Percentiles rank a stretch among this genome's conserved stretches.
Conservation (phyloP, 1,140 invertebrate genomes). For the Drosophila virilis region DNA sequence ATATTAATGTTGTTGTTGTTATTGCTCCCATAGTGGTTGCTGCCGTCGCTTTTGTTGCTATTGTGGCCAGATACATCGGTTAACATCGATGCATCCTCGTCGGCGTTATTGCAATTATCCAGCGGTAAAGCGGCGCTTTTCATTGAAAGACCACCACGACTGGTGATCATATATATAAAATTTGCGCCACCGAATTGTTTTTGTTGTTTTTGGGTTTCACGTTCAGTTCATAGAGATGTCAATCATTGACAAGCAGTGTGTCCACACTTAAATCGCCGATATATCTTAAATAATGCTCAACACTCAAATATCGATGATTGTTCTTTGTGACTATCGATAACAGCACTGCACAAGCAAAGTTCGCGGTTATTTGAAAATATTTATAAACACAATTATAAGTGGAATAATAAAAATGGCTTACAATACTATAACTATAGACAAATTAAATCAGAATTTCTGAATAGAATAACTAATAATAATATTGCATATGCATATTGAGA, state of each 20-base stretch:
- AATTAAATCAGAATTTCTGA: neutral
- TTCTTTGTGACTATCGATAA: neutral
- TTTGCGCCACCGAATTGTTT: slow-evolving; percentile 41
- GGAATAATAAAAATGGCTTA: no score
- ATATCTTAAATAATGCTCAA: neutral
- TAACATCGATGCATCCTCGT: slow-evolving; percentile 25
- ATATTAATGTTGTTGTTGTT: slow-evolving; percentile 2
- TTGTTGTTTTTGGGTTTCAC: slow-evolving; percentile 46
- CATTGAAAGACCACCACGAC: slow-evolving; percentile 33
- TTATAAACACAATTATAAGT: no score
- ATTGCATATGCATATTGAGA: no score
- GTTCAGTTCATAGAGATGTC: slow-evolving; percentile 41
- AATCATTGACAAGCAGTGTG: slow-evolving; percentile 38
- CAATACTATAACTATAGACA: neutral
- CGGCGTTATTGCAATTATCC: slow-evolving; percentile 25
- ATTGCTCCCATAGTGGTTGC: slow-evolving; percentile 5
- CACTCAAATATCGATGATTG: neutral
- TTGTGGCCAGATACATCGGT: slow-evolving; percentile 16
- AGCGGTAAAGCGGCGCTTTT: slow-evolving; percentile 24
- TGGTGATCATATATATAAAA: slow-evolving; percentile 34
- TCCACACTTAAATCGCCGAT: slow-evolving; percentile 15
- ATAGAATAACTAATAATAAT: no score
- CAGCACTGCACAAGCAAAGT: neutral
- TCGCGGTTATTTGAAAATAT: neutral
- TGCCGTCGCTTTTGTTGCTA: slow-evolving; percentile 7